These are phyloP conservation scores for Steinernema khuongi DNA, from an alignment of 1,140 invertebrate genomes.

Conservation along the genomic window DNA sequence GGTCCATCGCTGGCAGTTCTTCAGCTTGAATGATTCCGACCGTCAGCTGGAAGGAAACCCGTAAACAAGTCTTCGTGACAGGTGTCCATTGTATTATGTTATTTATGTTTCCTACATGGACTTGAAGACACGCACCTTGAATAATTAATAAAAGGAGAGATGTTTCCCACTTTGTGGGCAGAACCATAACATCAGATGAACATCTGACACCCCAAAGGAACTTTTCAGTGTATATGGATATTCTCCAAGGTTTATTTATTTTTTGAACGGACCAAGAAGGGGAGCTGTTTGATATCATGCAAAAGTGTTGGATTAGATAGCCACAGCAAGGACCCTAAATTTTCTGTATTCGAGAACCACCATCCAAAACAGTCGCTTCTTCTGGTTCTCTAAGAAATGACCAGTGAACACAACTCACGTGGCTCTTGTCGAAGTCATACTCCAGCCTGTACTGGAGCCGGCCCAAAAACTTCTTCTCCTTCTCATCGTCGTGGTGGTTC, in stretches of 20 bases:
- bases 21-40: constrained; percentile 55
- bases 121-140: too few species aligned
- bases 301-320: neutral
- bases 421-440: constrained; percentile 98
- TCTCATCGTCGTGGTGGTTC: constrained; percentile 48
- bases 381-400: neutral
- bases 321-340: neutral
- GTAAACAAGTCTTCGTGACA: neutral
- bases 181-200: too few species aligned
- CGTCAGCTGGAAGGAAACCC: constrained; percentile 47
- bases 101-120: too few species aligned
- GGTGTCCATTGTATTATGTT: neutral
- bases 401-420: constrained; percentile 61
- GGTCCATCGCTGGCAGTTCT: constrained; percentile 56
- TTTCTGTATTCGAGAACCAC: neutral
- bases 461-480: constrained; percentile 59
- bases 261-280: neutral
- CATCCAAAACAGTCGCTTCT: neutral
- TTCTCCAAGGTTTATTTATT: neutral
- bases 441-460: constrained; percentile 68
- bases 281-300: neutral
- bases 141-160: too few species aligned
- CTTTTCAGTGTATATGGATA: too few species aligned
- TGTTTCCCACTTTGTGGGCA: too few species aligned
- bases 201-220: too few species aligned